Percentiles rank a stretch among this genome's conserved stretches.
Conservation (phyloP, 2,113 vertebrate genomes). For the Nycticebus coucang region DNA sequence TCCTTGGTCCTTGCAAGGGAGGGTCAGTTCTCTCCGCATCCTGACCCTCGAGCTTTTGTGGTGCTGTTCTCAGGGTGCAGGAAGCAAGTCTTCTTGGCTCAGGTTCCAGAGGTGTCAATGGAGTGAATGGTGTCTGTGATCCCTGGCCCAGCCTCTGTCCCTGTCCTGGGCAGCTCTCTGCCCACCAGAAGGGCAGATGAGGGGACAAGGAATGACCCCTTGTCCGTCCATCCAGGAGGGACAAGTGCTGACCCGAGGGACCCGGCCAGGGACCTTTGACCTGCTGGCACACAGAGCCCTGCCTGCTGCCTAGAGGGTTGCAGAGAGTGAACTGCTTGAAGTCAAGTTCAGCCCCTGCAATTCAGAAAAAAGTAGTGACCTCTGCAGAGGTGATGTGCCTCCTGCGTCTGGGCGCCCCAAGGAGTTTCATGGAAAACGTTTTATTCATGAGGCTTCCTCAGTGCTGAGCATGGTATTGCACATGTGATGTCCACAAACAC, state of each 20-base stretch:
- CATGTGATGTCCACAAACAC: rapidly evolving
- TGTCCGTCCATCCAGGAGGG: rapidly evolving
- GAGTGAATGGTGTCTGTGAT: rapidly evolving
- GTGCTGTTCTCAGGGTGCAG: not conserved
- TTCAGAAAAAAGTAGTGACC: too few relatives aligned
- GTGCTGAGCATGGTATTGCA: rapidly evolving
- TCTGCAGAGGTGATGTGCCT: rapidly evolving
- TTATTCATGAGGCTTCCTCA: rapidly evolving
- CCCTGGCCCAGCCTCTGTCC: not conserved
- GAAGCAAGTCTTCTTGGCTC: not conserved
- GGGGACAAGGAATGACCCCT: rapidly evolving
- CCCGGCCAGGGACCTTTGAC: not conserved
- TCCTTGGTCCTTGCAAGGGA: not conserved
- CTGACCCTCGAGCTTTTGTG: too few relatives aligned
- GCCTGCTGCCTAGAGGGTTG: not conserved
- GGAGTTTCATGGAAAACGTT: too few relatives aligned
- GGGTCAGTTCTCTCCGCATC: rapidly evolving
- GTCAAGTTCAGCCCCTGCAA: rapidly evolving
- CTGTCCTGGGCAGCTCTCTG: not conserved
- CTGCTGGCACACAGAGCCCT: rapidly evolving
- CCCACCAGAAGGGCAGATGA: rapidly evolving
- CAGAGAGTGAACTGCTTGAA: rapidly evolving
- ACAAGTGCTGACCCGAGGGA: rapidly evolving
- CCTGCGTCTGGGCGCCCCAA: too few relatives aligned
- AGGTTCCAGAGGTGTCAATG: not conserved